Evolutionary conservation across 2,797 vertebrate genomes (phyloP).

Genomic region (Muscicapa striata): DNA sequence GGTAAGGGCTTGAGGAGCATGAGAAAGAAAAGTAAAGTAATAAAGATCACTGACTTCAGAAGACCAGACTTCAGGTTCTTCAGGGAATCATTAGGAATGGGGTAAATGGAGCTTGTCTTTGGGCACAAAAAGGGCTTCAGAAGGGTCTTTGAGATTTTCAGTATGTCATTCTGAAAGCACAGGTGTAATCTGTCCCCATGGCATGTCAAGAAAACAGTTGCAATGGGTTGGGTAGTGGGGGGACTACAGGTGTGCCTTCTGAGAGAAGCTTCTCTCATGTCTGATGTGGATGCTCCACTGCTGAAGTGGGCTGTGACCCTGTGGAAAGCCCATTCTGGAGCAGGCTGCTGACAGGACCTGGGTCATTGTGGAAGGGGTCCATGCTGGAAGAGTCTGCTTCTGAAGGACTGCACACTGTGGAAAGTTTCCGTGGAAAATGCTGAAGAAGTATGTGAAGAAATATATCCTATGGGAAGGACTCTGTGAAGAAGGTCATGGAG

Average conservation of each 20-base stretch:
- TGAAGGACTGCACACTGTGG: accelerated
- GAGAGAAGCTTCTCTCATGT: background rate
- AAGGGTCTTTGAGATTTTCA: background rate
- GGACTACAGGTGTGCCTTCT: background rate
- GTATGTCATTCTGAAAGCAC: background rate
- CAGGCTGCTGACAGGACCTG: background rate
- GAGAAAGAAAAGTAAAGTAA: background rate
- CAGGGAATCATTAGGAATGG: background rate
- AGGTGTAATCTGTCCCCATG: background rate
- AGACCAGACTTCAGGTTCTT: background rate
- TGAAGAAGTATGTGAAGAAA: background rate
- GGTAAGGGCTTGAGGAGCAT: background rate
- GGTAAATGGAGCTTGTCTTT: background rate
- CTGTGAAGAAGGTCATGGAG: background rate
- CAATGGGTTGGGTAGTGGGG: background rate
- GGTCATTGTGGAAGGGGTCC: background rate
- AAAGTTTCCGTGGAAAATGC: too few species aligned
- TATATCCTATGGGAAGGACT: background rate
- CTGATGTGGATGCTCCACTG: accelerated
- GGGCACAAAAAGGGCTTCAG: background rate
- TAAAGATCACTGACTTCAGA: background rate
- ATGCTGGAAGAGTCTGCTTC: background rate
- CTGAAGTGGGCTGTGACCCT: background rate
- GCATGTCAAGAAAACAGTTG: background rate
- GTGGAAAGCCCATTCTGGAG: background rate